Evolutionary conservation across 2,113 vertebrate species (phyloP).

Genomic region (Ramphastos sulfuratus): DNA sequence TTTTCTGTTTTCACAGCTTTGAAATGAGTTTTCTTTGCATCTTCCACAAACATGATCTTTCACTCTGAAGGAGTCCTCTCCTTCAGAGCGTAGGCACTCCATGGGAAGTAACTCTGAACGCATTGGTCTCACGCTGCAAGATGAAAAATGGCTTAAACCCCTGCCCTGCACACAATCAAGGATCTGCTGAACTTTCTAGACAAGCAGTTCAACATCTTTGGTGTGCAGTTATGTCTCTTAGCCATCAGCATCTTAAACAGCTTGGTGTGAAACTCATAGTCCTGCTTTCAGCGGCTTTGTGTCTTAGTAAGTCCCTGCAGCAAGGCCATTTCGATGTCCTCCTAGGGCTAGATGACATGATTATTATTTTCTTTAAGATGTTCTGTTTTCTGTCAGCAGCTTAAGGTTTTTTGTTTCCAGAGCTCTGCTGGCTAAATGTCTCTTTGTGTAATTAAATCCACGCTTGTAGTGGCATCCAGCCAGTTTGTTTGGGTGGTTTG

Average conservation of each 20-base stretch:
- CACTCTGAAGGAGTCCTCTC: background rate
- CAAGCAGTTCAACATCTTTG: rapidly evolving
- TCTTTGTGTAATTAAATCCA: background rate
- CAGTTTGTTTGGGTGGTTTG: conserved; percentile 40
- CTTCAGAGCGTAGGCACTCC: background rate
- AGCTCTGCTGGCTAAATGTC: background rate
- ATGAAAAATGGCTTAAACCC: background rate
- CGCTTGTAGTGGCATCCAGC: background rate
- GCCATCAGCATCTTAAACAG: background rate
- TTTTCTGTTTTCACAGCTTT: conserved; percentile 19
- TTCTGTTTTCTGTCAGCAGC: background rate
- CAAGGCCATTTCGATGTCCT: background rate
- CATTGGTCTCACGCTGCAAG: background rate
- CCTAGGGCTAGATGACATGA: background rate
- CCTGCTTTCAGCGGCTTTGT: background rate
- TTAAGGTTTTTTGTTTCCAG: background rate
- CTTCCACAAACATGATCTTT: conserved; percentile 20
- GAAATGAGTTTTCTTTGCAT: conserved; percentile 26
- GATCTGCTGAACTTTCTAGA: background rate
- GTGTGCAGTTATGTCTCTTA: background rate
- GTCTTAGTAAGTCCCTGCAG: background rate
- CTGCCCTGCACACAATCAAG: background rate
- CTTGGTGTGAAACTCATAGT: background rate
- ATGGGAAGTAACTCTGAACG: background rate
- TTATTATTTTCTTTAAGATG: background rate